Evolutionary conservation across 1,140 invertebrate species (phyloP).

Genomic region (Hydropsyche tenuis): DNA sequence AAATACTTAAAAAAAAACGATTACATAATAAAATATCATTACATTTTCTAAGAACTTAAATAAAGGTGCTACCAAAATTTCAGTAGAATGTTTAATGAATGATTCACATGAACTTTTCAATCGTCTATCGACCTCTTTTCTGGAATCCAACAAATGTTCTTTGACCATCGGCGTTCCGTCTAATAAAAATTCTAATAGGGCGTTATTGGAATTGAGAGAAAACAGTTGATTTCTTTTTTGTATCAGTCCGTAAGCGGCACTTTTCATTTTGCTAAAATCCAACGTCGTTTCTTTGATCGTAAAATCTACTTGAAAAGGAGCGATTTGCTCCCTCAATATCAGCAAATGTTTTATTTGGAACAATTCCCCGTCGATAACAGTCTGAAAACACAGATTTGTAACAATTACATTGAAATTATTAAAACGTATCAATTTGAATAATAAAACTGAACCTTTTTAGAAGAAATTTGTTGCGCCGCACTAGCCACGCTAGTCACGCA

Average conservation of each 20-base stretch:
- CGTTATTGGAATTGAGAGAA: slow-evolving; percentile 86
- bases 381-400: too few relatives aligned
- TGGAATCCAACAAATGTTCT: slow-evolving; percentile 90
- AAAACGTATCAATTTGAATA: too few relatives aligned
- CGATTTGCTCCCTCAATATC: slow-evolving; percentile 96
- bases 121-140: slow-evolving; percentile 92
- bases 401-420: slow-evolving; percentile 11
- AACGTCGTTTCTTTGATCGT: slow-evolving; percentile 89
- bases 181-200: slow-evolving; percentile 88
- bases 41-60: slow-evolving; percentile 78
- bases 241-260: slow-evolving; percentile 84
- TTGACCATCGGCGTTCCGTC: slow-evolving; percentile 91
- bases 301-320: slow-evolving; percentile 97
- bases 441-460: slow-evolving; percentile 61
- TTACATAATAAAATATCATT: slow-evolving; percentile 49
- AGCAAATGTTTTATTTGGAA: slow-evolving; percentile 98
- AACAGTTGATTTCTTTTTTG: slow-evolving; percentile 89
- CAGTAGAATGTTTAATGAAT: slow-evolving; percentile 84
- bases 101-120: slow-evolving; percentile 90
- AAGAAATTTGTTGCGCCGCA: slow-evolving; percentile 75
- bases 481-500: slow-evolving; percentile 89
- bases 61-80: slow-evolving; percentile 76
- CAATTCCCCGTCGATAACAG: slow-evolving; percentile 86
- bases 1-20: slow-evolving; percentile 14
- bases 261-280: slow-evolving; percentile 90